These are phyloP conservation scores for Pachypeltis micranthus DNA, from an alignment of 1,140 invertebrate genomes.

Conservation along the genomic window DNA sequence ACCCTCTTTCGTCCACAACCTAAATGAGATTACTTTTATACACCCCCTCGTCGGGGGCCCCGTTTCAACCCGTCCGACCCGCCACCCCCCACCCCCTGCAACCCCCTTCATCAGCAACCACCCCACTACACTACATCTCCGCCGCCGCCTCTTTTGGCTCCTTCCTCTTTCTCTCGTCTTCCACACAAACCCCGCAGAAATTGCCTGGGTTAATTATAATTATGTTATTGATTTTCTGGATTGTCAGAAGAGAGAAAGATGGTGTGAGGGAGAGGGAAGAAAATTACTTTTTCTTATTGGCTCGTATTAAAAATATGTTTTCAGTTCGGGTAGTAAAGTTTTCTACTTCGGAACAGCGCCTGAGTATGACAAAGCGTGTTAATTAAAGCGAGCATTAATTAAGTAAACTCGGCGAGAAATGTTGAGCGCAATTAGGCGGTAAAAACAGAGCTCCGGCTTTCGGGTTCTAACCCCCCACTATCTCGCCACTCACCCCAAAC, in stretches of 20 bases:
- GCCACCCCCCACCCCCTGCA: not conserved
- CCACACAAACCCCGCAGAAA: conserved; percentile 15
- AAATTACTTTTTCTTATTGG: conserved; percentile 16
- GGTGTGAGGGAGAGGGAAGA: not conserved
- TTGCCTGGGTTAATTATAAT: conserved; percentile 21
- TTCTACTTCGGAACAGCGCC: not conserved
- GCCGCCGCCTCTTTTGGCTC: no score
- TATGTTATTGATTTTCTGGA: conserved; percentile 21
- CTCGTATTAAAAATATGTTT: conserved; percentile 11
- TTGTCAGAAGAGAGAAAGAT: conserved; percentile 10
- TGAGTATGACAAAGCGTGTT: conserved; percentile 12
- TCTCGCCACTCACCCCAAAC: no score
- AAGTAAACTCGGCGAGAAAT: conserved; percentile 1
- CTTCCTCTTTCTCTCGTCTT: no score
- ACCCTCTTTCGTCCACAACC: conserved; percentile 3
- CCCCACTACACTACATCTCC: no score
- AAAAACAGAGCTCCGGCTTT: conserved; percentile 13
- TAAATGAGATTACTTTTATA: conserved; percentile 22
- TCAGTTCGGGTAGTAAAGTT: conserved; percentile 6
- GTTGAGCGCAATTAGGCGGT: conserved; percentile 7
- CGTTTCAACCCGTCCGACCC: not conserved
- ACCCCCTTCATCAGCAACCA: no score
- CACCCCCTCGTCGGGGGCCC: conserved; percentile 2
- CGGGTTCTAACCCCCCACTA: no score
- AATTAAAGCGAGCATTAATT: conserved; percentile 13